These are phyloP conservation scores for Callocephalon fimbriatum DNA, from an alignment of 2,113 vertebrate species.

Conservation along the genomic window DNA sequence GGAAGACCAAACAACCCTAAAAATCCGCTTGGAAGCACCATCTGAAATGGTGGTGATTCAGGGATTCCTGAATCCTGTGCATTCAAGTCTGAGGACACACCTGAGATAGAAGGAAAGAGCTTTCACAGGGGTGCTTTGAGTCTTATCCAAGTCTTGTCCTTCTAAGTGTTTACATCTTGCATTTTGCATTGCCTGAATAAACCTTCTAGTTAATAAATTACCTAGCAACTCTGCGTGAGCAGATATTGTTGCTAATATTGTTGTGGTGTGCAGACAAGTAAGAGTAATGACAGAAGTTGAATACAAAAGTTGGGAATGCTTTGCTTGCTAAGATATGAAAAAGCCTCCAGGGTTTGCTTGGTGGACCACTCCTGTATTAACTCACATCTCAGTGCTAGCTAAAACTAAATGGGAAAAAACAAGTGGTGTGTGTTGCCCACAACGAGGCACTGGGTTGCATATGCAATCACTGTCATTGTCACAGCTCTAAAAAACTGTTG, in stretches of 20 bases:
- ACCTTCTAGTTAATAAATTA: slow-evolving; percentile 30
- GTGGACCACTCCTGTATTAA: neutral
- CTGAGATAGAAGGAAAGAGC: neutral
- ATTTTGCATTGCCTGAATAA: neutral
- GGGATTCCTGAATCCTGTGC: neutral
- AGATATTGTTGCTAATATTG: neutral
- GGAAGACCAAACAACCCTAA: neutral
- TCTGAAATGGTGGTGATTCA: neutral
- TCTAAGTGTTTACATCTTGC: neutral
- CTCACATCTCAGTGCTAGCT: neutral
- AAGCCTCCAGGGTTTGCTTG: neutral
- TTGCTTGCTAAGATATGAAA: neutral
- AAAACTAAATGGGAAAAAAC: neutral
- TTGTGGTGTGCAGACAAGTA: neutral
- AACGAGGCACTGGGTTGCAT: neutral
- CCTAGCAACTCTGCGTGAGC: neutral
- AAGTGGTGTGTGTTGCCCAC: neutral
- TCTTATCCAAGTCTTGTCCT: neutral
- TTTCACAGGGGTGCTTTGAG: neutral
- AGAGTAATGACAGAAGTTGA: neutral
- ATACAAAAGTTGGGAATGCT: neutral
- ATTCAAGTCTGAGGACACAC: neutral
- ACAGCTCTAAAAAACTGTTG: neutral
- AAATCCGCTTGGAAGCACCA: neutral
- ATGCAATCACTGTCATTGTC: neutral